Evolutionary conservation across 1,140 invertebrate species (phyloP).

Genomic region (Muscidifurax raptorellus): DNA sequence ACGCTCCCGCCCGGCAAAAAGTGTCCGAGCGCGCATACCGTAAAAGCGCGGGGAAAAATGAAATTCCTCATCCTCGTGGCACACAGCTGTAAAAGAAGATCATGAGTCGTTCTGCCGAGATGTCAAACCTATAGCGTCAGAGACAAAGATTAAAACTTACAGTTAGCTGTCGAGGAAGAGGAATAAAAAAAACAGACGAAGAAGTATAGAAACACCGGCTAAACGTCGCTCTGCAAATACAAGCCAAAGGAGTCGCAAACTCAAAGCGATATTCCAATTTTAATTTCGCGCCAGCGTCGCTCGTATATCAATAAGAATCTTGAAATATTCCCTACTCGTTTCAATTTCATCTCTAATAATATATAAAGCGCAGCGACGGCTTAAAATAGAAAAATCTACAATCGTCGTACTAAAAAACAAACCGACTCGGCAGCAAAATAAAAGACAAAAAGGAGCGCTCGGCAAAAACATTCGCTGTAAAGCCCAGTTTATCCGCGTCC

Average conservation of each 20-base stretch:
- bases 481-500: too few relatives aligned
- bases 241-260: too few relatives aligned
- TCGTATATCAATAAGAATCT: background rate
- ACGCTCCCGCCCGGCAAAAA: background rate
- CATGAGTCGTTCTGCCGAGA: background rate
- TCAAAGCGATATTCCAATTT: background rate
- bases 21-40: background rate
- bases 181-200: too few relatives aligned
- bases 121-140: background rate
- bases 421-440: too few relatives aligned
- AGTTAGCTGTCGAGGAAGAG: background rate
- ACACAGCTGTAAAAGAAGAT: background rate
- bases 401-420: too few relatives aligned
- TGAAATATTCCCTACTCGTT: background rate
- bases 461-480: too few relatives aligned
- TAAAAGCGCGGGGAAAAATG: background rate
- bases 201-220: background rate
- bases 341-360: background rate
- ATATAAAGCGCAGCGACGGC: background rate
- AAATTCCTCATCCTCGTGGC: background rate
- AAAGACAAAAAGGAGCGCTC: too few relatives aligned
- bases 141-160: slow-evolving; percentile 4
- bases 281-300: background rate
- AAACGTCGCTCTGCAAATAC: too few relatives aligned
- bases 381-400: too few relatives aligned